Conservation (phyloP, 2,888 invertebrate genomes). For the Epistrophe eligans region DNA sequence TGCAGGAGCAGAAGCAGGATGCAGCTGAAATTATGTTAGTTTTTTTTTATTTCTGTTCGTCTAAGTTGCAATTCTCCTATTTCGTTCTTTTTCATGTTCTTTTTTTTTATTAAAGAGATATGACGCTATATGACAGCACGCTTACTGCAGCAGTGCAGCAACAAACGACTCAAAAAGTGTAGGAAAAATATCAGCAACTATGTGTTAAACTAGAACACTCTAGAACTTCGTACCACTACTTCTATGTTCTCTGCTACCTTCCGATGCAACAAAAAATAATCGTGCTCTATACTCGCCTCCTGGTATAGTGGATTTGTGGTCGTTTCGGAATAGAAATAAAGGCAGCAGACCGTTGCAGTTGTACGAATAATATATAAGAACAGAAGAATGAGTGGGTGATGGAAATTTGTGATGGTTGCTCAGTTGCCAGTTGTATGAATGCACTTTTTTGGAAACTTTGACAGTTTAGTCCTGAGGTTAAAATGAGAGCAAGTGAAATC, state of each 20-base stretch:
- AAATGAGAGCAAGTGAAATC: slow-evolving; percentile 70
- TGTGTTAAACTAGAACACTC: slow-evolving; percentile 50
- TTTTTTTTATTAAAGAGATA: slow-evolving; percentile 6
- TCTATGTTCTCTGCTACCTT: slow-evolving; percentile 7
- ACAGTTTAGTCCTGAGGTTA: slow-evolving; percentile 75
- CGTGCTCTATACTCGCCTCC: slow-evolving; percentile 58
- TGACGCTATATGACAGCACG: slow-evolving; percentile 70
- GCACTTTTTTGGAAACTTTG: slow-evolving; percentile 76
- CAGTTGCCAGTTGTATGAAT: slow-evolving; percentile 75
- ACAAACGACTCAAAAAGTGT: slow-evolving; percentile 55
- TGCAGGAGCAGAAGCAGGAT: slow-evolving; percentile 61
- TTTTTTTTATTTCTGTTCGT: slow-evolving; percentile 1
- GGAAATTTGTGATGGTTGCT: slow-evolving; percentile 69
- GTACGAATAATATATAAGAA: slow-evolving; percentile 9
- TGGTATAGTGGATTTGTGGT: slow-evolving; percentile 71
- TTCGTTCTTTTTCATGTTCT: slow-evolving; percentile 35
- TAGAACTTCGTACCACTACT: slow-evolving; percentile 4
- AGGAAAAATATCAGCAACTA: slow-evolving; percentile 57
- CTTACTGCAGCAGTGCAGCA: slow-evolving; percentile 65
- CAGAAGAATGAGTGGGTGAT: slow-evolving; percentile 13
- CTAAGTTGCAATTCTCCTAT: slow-evolving; percentile 36
- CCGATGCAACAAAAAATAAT: slow-evolving; percentile 60
- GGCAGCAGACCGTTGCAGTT: not conserved
- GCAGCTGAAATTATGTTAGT: slow-evolving; percentile 44
- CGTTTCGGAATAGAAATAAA: slow-evolving; percentile 49